Evolutionary conservation across 1,140 invertebrate genomes (phyloP).

Genomic region (Lordiphosa collinella): DNA sequence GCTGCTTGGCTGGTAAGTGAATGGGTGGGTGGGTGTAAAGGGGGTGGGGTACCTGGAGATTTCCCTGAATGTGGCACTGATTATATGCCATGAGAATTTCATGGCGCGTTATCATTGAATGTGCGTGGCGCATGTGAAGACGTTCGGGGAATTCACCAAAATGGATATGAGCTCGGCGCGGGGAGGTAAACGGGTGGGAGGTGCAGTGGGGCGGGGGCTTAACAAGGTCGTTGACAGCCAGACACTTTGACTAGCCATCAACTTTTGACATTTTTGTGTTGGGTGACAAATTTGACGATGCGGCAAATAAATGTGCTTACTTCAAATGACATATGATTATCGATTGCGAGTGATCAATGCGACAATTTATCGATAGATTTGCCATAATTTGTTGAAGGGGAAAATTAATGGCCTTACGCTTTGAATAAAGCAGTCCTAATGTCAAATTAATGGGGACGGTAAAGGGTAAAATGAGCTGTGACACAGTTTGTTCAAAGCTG

Average conservation of each 20-base stretch:
- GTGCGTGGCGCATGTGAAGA: conserved; percentile 25
- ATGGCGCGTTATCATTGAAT: conserved; percentile 35
- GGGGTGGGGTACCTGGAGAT: conserved; percentile 50
- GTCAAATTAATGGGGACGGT: no score
- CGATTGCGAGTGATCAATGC: conserved; percentile 1
- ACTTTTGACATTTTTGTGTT: background rate
- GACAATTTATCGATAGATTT: conserved; percentile 10
- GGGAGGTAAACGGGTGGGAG: no score
- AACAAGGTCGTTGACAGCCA: background rate
- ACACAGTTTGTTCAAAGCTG: no score
- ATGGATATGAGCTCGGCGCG: no score
- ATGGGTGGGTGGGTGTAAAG: background rate
- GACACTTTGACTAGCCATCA: background rate
- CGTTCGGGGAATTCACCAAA: background rate
- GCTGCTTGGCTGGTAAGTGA: background rate
- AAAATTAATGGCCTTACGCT: no score
- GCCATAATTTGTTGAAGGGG: no score
- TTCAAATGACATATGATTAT: conserved; percentile 7
- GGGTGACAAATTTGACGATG: conserved; percentile 5
- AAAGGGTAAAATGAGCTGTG: no score
- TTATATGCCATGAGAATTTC: conserved; percentile 68
- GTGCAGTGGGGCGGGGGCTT: no score
- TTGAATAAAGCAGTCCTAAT: no score
- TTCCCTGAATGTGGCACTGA: conserved; percentile 68
- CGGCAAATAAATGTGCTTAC: conserved; percentile 8